These are phyloP conservation scores for Harmothoe impar DNA, from an alignment of 2,888 invertebrate species.

Conservation along the genomic window DNA sequence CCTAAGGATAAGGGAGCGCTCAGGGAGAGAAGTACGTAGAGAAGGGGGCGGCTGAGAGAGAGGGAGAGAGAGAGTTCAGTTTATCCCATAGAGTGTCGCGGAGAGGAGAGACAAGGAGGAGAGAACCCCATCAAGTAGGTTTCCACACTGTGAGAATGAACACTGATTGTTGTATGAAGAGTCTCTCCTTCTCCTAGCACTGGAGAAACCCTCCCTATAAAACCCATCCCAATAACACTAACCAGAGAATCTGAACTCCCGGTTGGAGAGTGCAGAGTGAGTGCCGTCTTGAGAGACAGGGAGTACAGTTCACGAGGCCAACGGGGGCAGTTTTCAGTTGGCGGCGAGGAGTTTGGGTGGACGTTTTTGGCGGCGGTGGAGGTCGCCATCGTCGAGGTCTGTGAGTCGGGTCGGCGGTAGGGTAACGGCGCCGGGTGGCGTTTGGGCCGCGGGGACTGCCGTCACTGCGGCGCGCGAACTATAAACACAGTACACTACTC, in stretches of 20 bases:
- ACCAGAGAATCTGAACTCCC: too few relatives aligned
- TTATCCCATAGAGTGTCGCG: neutral
- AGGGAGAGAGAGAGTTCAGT: neutral
- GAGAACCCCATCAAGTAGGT: neutral
- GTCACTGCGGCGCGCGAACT: constrained; percentile 39
- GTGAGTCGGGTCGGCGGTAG: neutral
- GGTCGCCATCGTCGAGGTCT: neutral
- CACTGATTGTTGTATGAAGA: too few relatives aligned
- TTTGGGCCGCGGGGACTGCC: neutral
- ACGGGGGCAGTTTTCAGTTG: constrained; percentile 13
- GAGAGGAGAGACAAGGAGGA: neutral
- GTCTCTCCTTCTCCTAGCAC: too few relatives aligned
- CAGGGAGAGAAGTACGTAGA: neutral
- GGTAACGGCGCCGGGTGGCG: constrained; percentile 9
- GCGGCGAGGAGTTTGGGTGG: constrained; percentile 15
- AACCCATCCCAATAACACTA: too few relatives aligned
- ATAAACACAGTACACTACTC: constrained; percentile 39
- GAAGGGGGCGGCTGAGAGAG: constrained; percentile 7
- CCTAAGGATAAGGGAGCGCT: neutral
- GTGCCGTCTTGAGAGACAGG: neutral
- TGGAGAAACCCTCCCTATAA: too few relatives aligned
- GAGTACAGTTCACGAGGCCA: neutral
- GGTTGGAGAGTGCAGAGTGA: too few relatives aligned
- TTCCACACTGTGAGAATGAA: too few relatives aligned
- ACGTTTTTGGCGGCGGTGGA: neutral